Evolutionary conservation across 2,797 vertebrate species (phyloP), one percentile per base, ranked within the genome.

Genomic region (Sebastes trivittatus): DNA sequence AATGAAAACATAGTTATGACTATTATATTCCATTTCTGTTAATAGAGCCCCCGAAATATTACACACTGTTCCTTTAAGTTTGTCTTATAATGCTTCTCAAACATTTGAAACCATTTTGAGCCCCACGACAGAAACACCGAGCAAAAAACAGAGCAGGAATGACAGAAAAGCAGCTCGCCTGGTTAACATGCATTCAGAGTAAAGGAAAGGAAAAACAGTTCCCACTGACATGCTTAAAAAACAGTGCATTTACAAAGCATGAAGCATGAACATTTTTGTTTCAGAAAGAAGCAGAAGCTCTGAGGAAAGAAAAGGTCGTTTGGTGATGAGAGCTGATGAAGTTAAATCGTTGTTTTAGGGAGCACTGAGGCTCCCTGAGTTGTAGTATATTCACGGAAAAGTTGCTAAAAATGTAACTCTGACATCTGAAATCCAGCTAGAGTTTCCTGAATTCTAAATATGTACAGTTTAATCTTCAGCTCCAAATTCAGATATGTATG

Each of bases 181-280:
- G 94, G 91, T 90, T 92, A 74, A 95, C 97, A 97, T 97, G 97
- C 97, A 96, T 93, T 91, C 89, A 95, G 91, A 92, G 89, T 90
- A 88, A 80, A 87, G 74, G 64, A 82, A 76, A 84, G 70, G 34
- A 81, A 84, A 82, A 75, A 86, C 82, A 80, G 75, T 70, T 36
- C 38, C 54, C 30, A 46, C 62, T 29, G 38, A 87, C 91, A 90
- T 92, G 93, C 93, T 83, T 27, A 38, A 63, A 83, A 87, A 90
- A 74, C 84, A 77, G 78, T 61, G 81, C 82, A 86, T 80, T 90
- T 89, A 85, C 74, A 89, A 81, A 91, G 88, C 60, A 75, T 77
- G 80, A 85, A 80, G 81, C 68, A 54, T 61, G 73, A 63, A 82
- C 81, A 80, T 86, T 87, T 87, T 58, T 63, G 62, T 78, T 63